Base-by-base conservation (phyloP, 2,797 vertebrate species). In the Margarornis squamiger region DNA sequence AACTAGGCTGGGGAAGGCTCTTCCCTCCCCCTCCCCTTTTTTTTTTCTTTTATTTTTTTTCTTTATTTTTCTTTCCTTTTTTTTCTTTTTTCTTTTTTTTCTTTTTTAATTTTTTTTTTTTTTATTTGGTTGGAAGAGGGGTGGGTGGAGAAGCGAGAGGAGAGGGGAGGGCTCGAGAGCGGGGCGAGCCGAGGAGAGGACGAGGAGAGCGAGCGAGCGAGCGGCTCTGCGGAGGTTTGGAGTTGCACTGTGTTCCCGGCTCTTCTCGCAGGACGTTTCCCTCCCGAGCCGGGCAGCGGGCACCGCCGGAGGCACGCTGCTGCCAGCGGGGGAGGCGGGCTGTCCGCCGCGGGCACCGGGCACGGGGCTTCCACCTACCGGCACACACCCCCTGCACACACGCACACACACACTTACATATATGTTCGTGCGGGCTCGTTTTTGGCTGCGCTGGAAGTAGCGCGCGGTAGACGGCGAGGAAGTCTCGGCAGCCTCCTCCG, bases 381-480 rank as follows among this genome's bases (percentile, higher is more conserved):
- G 30, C 90, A 63, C 78, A 10, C 71, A 9, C 78, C 84, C 88
- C 86, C 61, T 46, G 17, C 36, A 17, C 54, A 29, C 17, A 23
- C 74, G 29, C 8, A 63, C 23, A 23, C n/a, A 27, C 83, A n/a
- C 58, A 12, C 46, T 27, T 30, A 11, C 48, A 55, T 86, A 16
- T 55, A 81, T 93, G 77, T 87, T 80, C 87, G 67, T 76, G 81
- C 80, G 66, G 63, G 77, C 41, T 87, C 89, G 38, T 43, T 92
- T 91, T 72, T 41, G 97, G 93, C 97, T 91, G 97, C 95, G 97
- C 94, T 98, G 98, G 97, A 97, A 97, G 94, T 98, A 97, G 96
- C 80, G 84, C 94, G 96, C 95, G 77, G 93, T 93, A 96, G 95
- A 97, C 97, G 93, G 97, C 96, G 95, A 78, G 93, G 97, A 97